Base-by-base conservation (phyloP, 2,113 vertebrate genomes). In the Ophiodon elongatus region DNA sequence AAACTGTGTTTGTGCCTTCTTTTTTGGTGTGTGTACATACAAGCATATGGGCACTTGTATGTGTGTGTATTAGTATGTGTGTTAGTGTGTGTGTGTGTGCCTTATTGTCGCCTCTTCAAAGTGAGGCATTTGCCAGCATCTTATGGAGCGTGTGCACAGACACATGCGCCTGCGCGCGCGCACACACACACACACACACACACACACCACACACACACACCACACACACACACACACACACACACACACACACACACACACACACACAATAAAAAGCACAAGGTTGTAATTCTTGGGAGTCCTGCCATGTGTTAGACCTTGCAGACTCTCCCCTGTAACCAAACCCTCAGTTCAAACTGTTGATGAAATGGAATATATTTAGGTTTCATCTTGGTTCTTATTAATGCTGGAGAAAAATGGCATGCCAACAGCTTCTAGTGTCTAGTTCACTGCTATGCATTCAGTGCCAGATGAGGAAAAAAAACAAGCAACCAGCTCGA, bases 271-370 rank as follows among this genome's bases (percentile, higher is more conserved):
- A 81, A 74, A 88, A 85, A 89, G 39, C 43, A 66, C 21, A 47
- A 76, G 69, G 76, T 41, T 75, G 68, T 80, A 76, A 83, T 84
- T 81, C 73, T 75, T 69, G 65, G 87, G 84, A 82, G 43, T 79
- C 71, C 27, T 82, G 88, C 88, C 82, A 85, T 65, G 84, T 73
- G 66, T 85, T 91, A 90, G 85, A 93, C 91, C 78, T 86, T 93
- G 85, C 64, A 74, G 27, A 50, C 68, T 68, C 69, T 75, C 84
- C 84, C 76, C 79, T 57, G 68, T 73, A 85, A 79, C 83, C 77
- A 76, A 67, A 76, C 63, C 52, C 33, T 81, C 43, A 54, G 70
- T 64, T 74, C 29, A 73, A 75, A 78, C 52, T 56, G 64, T 77
- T 69, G 73, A 88, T 85, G 14, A 75, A 82, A 80, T 59, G 31